These are phyloP conservation scores for Oligia fasciuncula DNA, from an alignment of 2,888 invertebrate species.

Conservation along the genomic window DNA sequence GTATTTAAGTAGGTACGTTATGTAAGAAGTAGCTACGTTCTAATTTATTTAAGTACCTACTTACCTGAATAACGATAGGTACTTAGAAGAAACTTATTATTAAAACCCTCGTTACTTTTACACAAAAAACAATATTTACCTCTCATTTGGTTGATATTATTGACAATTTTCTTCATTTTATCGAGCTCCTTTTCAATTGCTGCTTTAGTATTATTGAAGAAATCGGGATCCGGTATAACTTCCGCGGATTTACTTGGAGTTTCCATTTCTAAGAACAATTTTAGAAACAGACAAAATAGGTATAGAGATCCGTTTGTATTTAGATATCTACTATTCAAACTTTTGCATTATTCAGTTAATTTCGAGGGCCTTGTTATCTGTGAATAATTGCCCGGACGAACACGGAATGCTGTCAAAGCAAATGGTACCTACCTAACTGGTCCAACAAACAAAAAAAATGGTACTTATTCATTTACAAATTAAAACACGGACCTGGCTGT, in stretches of 20 bases:
- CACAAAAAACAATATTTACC: slow-evolving; percentile 48
- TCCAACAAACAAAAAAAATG: slow-evolving; percentile 12
- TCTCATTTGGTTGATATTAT: slow-evolving; percentile 82
- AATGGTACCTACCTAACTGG: not conserved
- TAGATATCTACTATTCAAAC: slow-evolving; percentile 43
- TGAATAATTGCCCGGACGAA: slow-evolving; percentile 42
- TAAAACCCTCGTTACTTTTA: not conserved
- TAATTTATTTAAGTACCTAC: not conserved
- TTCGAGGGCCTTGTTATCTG: slow-evolving; percentile 25
- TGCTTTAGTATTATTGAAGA: slow-evolving; percentile 71
- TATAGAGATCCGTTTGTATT: slow-evolving; percentile 18
- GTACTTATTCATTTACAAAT: slow-evolving; percentile 15
- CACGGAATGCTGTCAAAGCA: slow-evolving; percentile 41
- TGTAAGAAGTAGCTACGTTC: not conserved
- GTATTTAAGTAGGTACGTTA: not conserved
- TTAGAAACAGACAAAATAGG: slow-evolving; percentile 32
- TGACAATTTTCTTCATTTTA: slow-evolving; percentile 80
- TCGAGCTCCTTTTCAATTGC: slow-evolving; percentile 79
- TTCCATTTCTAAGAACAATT: slow-evolving; percentile 64
- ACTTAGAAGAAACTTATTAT: not conserved
- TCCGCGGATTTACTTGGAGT: slow-evolving; percentile 61
- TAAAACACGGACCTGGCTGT: slow-evolving; percentile 20
- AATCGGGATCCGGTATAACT: slow-evolving; percentile 74
- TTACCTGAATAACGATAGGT: not conserved
- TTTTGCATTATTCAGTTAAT: slow-evolving; percentile 56